Evolutionary conservation across 2,888 invertebrate genomes (phyloP), one percentile per base, ranked within the genome.

Genomic region (Strigamia crassipes): DNA sequence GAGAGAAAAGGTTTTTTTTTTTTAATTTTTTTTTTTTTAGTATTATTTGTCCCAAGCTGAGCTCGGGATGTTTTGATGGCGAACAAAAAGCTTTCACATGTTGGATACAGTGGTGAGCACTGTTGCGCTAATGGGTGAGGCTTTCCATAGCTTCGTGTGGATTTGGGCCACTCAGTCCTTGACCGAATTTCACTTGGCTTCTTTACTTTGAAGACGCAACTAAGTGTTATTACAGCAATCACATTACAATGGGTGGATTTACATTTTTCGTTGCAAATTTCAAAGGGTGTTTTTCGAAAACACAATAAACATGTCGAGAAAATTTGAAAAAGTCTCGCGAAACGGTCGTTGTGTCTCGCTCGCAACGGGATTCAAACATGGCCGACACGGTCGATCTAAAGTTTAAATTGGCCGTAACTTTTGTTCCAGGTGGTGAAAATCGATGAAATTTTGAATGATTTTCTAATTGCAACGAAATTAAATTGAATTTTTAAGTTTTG

Each of bases 11-110:
- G n/a, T n/a, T 46, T 46, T 46, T 66, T 66, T n/a, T 21, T 27
- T 27, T 27, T 2, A 27, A 27, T n/a, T n/a, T 46, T 27, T 27
- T 2, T 2, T n/a, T n/a, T 46, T 27, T 27, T 2, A 66, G 12
- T 23, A 23, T 66, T 23, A 21, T 66, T 23, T 66, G 23, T 66
- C 23, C 21, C 61, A 66, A 21, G 61, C 61, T 66, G 61, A 66
- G 61, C 21, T 66, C 18, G 21, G 51, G 51, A 51, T 51, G 51
- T 15, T 15, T 66, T 66, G 23, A 66, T 23, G 23, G 61, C 61
- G 61, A 66, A 66, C 61, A 66, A 66, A 66, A 66, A 66, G 61
- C 61, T 66, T 66, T 66, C 61, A 66, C 61, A 66, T 66, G 61
- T 66, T 23, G 23, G 5, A 46, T 1, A 66, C 61, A 66, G 61